Evolutionary conservation across 2,113 vertebrate genomes (phyloP).

Genomic region (Atlantisia rogersi): DNA sequence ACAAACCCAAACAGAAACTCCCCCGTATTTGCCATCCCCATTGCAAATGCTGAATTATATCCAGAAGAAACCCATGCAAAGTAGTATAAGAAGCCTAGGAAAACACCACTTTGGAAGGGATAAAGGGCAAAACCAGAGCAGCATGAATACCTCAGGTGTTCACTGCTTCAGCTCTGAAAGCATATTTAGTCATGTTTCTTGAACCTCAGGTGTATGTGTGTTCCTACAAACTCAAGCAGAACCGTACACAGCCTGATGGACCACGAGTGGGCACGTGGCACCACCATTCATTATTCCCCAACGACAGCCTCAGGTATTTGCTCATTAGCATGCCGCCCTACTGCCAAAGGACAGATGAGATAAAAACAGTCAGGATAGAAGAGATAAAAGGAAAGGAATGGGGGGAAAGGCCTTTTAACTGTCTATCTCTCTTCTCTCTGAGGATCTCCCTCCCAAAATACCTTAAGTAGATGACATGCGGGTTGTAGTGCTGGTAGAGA

Average conservation of each 20-base stretch:
- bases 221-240: not conserved
- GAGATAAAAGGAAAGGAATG: conserved; percentile 4
- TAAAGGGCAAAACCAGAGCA: not conserved
- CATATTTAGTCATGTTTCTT: not conserved
- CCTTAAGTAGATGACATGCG: not conserved
- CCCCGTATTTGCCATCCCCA: not conserved
- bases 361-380: not conserved
- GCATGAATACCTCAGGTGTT: not conserved
- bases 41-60: not conserved
- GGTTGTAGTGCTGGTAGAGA: not conserved
- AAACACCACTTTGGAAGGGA: not conserved
- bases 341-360: not conserved
- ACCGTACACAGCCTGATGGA: not conserved
- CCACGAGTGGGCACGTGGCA: not conserved
- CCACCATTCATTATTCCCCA: conserved; percentile 30
- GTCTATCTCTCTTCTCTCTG: not conserved
- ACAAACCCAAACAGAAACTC: too few species aligned
- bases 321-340: not conserved
- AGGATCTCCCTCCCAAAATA: not conserved
- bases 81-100: not conserved
- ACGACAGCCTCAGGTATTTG: not conserved
- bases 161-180: not conserved
- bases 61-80: not conserved
- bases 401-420: not conserved
- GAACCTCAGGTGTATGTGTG: not conserved